Conservation (phyloP, 2,797 vertebrate species). For the Euphonia xanthogaster region DNA sequence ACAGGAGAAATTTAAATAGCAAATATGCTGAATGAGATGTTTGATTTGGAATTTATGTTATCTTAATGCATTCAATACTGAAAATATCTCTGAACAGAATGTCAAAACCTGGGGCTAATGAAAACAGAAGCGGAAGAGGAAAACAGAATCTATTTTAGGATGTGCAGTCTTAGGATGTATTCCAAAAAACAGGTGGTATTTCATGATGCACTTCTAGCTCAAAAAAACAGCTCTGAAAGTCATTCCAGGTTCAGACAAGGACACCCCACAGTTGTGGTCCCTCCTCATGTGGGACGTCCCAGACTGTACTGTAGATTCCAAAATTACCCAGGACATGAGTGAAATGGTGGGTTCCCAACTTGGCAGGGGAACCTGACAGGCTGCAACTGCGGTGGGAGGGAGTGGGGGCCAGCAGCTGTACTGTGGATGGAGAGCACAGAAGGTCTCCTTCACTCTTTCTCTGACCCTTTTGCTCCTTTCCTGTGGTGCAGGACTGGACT, state of each 20-base stretch:
- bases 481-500: not conserved
- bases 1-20: constrained; percentile 50
- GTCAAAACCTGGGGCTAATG: constrained; percentile 54
- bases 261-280: not conserved
- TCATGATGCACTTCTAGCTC: not conserved
- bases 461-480: not conserved
- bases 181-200: not conserved
- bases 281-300: not conserved
- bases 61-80: constrained; percentile 49
- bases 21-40: constrained; percentile 34
- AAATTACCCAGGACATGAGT: not conserved
- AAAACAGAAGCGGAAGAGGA: constrained; percentile 33
- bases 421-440: not conserved
- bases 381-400: not conserved
- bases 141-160: constrained; percentile 48
- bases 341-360: not conserved
- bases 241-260: not conserved
- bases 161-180: not conserved
- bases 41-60: constrained; percentile 53
- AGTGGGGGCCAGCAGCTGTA: not conserved
- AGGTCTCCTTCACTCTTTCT: not conserved
- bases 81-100: constrained; percentile 52
- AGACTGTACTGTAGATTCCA: not conserved
- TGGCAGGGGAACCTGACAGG: not conserved
- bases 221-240: not conserved